Base-by-base conservation (phyloP, 2,113 vertebrate species). In the Vulpes ferrilata region DNA sequence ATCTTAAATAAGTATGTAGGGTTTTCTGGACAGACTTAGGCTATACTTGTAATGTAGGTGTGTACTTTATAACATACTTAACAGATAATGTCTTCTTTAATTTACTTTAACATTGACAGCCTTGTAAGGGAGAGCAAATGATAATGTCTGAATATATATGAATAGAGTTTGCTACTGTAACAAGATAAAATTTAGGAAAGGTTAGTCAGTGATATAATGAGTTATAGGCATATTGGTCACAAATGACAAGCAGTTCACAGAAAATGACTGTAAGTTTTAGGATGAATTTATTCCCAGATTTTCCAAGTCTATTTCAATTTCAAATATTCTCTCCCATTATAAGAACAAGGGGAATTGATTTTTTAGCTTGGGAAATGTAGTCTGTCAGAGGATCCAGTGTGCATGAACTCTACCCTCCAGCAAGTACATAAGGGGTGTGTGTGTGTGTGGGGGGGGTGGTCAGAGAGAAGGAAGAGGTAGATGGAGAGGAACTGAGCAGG, bases 201-300 rank as follows among this genome's bases (percentile, higher is more conserved):
- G 5, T 84, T 85, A 16, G 71, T 74, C 25, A 48, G 53, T 60
- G 90, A 88, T 17, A 69, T 85, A 60, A 82, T 43, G 81, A 71
- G 8, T 88, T 79, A 81, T 23, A 25, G 9, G 74, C n/a, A 25
- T 83, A 73, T 93, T 86, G 38, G 7, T 79, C 67, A 57, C 12
- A 51, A 53, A 74, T 78, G 90, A 82, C 4, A 92, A 96, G 25
- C 30, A 95, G 69, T 64, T 83, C 62, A 93, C 32, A 86, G 82
- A 83, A 91, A 90, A 51, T 57, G 53, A 81, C 53, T 82, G 17
- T 57, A 82, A 59, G 85, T 89, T 76, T 5, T 43, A 83, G 67
- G 10, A 35, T 23, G 20, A 62, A 1, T 7, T 88, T 93, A 96
- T 71, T 90, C 81, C 48, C 43, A 92, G 57, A 48, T 92, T 91